Evolutionary conservation across 2,888 invertebrate species (phyloP), one percentile per base, ranked within the genome.

Genomic region (Epinotia brunnichana): DNA sequence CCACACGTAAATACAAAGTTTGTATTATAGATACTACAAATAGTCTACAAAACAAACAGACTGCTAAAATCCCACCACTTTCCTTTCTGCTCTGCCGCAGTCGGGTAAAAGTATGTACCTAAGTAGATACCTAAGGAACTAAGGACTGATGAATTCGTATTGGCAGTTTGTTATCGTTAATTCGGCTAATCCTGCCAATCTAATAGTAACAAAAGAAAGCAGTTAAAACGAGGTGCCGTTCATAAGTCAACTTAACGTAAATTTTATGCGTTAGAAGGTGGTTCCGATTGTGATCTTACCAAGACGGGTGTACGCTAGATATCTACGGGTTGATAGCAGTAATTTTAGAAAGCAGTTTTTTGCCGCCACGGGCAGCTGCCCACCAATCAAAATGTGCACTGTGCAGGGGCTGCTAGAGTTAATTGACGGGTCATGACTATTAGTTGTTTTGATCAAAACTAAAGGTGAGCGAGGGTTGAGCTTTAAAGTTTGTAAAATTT

Each of bases 291-390:
- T 84, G 80, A 91, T 90, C 91, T 87, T 77, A 79, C 83, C 80
- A 84, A 87, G 89, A 84, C 84, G 86, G 88, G 88, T 89, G 87
- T 80, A 78, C 79, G 82, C 81, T 81, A 83, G 83, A 82, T 83
- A 83, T 73, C 73, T 81, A 84, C 81, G 82, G 82, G 80, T 85
- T 85, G 85, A 90, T 90, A 87, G 87, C 84, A 83, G 89, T 88
- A 87, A 91, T 91, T 73, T 91, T 91, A 87, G 89, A 90, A 91
- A 90, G 88, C 85, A 83, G 86, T 90, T 91, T 92, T 88, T 92
- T 90, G 88, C 87, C 80, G 85, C 85, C 79, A 87, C 85, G 85
- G 87, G 77, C 92, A 92, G 91, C 91, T 92, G 92, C 83, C 87
- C 87, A 89, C 90, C 87, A 88, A 90, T 89, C 87, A 85, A 89